Evolutionary conservation across 1,140 invertebrate genomes (phyloP).

Genomic region (Drosophila sp.): DNA sequence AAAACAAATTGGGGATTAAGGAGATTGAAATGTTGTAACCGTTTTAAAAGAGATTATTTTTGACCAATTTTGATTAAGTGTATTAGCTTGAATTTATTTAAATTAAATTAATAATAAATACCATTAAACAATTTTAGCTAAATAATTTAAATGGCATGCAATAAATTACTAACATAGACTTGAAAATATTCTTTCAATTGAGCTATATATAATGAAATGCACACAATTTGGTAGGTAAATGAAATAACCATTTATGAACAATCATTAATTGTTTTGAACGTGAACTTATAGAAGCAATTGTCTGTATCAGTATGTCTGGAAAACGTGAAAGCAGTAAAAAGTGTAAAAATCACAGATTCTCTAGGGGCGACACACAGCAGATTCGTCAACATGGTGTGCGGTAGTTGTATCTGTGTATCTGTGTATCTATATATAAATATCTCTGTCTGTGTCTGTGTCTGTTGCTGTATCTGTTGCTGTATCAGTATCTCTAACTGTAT

Average conservation of each 20-base stretch:
- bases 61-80: no score
- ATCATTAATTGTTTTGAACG: conserved; percentile 62
- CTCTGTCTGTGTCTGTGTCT: neutral
- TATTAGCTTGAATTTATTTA: no score
- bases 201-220: no score
- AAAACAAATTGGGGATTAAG: no score
- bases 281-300: conserved; percentile 31
- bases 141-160: no score
- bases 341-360: conserved; percentile 25
- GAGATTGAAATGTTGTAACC: no score
- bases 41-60: no score
- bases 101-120: no score
- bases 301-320: conserved; percentile 30
- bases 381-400: conserved; percentile 12
- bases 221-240: neutral
- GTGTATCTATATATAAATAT: neutral
- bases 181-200: no score
- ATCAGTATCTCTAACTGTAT: neutral
- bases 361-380: conserved; percentile 13
- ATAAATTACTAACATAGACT: no score
- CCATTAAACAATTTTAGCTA: no score
- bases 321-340: conserved; percentile 24
- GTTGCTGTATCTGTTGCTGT: no score
- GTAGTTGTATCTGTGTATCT: neutral
- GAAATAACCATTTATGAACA: conserved; percentile 47